phyloP scores from a whole-genome alignment of 2,797 vertebrate genomes.

The Champsocephalus gunnari region DNA sequence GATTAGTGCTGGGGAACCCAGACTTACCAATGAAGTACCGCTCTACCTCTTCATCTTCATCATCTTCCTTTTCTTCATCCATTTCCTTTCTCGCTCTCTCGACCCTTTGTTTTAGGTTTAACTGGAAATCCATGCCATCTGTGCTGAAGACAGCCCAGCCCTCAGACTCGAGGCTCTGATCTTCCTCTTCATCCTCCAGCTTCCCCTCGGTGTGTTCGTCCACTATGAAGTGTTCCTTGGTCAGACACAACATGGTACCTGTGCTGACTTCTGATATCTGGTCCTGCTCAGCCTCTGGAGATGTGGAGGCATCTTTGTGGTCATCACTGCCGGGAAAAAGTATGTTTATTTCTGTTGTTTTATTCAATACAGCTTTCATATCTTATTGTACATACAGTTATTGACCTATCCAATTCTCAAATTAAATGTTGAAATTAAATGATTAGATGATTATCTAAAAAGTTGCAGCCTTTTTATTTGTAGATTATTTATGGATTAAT shows the following conservation, averaged over 20 bases:
- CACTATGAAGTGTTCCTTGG: conserved; percentile 60
- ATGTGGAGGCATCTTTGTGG: conserved; percentile 49
- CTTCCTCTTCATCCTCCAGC: conserved; percentile 50
- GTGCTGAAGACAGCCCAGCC: conserved; percentile 70
- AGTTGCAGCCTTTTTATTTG: neutral
- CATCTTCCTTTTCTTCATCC: conserved; percentile 28
- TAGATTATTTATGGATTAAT: neutral
- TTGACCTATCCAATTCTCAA: neutral
- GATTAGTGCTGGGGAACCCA: neutral
- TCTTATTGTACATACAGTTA: too few species aligned
- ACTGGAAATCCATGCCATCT: conserved; percentile 77
- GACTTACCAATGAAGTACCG: conserved; percentile 83
- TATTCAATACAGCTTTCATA: too few species aligned
- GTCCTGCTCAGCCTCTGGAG: conserved; percentile 42
- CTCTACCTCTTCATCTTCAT: conserved; percentile 51
- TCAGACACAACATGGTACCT: conserved; percentile 69
- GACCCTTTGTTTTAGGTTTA: conserved; percentile 74
- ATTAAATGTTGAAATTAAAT: neutral
- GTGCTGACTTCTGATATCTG: conserved; percentile 57
- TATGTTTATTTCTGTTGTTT: neutral
- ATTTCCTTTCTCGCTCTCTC: conserved; percentile 45
- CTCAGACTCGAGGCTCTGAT: conserved; percentile 68
- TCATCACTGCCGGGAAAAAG: conserved; percentile 74
- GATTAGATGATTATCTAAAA: neutral
- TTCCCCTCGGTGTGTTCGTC: conserved; percentile 75